These are phyloP conservation scores for Phataginus tricuspis DNA, from an alignment of 2,797 vertebrate species.

Conservation along the genomic window DNA sequence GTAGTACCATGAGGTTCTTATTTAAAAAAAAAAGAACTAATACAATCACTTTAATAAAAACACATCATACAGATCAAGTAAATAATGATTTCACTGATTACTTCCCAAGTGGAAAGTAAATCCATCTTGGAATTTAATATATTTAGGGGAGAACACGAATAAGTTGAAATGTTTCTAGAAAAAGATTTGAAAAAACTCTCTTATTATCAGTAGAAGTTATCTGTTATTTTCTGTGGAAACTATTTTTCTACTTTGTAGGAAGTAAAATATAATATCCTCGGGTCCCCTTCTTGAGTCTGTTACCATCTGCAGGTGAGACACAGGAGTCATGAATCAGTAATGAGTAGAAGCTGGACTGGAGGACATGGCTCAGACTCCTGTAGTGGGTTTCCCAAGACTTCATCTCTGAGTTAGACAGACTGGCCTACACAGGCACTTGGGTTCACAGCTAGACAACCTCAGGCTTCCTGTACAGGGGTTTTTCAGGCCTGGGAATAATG, in stretches of 20 bases:
- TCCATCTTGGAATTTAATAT: neutral
- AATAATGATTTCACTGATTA: neutral
- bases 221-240: slow-evolving; percentile 12
- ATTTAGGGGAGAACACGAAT: neutral
- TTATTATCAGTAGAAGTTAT: neutral
- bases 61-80: neutral
- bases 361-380: neutral
- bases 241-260: slow-evolving; percentile 6
- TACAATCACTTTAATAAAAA: neutral
- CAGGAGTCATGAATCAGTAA: neutral
- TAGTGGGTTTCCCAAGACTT: neutral
- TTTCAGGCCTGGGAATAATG: neutral
- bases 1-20: neutral
- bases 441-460: neutral
- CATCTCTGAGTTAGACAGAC: neutral
- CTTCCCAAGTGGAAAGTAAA: slow-evolving; percentile 29
- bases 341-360: neutral
- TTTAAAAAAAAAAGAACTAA: neutral
- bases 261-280: neutral
- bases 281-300: neutral
- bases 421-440: neutral
- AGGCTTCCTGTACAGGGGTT: neutral
- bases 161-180: neutral
- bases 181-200: neutral
- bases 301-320: neutral